Evolutionary conservation across 2,888 invertebrate genomes (phyloP), one percentile per base, ranked within the genome.

Genomic region (Chouioia cunea): DNA sequence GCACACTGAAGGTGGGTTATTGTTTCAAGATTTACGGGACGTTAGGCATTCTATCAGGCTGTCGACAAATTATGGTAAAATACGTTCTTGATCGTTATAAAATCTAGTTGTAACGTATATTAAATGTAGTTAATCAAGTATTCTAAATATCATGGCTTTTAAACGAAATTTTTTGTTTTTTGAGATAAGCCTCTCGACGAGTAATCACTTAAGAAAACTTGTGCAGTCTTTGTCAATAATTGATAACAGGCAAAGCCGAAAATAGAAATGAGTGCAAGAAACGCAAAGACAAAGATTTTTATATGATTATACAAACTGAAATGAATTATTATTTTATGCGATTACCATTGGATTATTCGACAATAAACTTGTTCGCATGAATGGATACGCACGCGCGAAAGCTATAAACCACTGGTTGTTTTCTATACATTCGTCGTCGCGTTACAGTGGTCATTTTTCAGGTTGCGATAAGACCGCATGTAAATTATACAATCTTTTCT

Each of bases 141-240:
- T 15, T 50, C 23, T 36, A 50, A 53, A 54, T 71, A 71, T 63
- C 71, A 71, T 71, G 63, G 71, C 62, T 71, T 63, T 71, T 53
- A n/a, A n/a, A n/a, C n/a, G n/a, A n/a, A n/a, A n/a, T 43, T 56
- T 65, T 8, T 44, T 10, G 16, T 12, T 57, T 3, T 36, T 18
- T n/a, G 16, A 44, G 6, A 27, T 27, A 27, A 27, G 27, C 27
- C 4, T 6, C 4, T 4, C 6, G 27, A 27, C 6, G 27, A 27
- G 3, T 27, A 27, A 27, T 3, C 27, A 6, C 27, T n/a, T n/a
- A n/a, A n/a, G 27, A 27, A 27, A 27, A n/a, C n/a, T n/a, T 27
- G 27, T 27, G 4, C 6, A 4, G 3, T 27, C 27, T 27, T 27
- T 4, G 6, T 27, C 3, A 27, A 6, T 27, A 3, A 27, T 6